phyloP scores from a whole-genome alignment of 2,888 invertebrate species.

The Zhuqinia jingwanae region DNA sequence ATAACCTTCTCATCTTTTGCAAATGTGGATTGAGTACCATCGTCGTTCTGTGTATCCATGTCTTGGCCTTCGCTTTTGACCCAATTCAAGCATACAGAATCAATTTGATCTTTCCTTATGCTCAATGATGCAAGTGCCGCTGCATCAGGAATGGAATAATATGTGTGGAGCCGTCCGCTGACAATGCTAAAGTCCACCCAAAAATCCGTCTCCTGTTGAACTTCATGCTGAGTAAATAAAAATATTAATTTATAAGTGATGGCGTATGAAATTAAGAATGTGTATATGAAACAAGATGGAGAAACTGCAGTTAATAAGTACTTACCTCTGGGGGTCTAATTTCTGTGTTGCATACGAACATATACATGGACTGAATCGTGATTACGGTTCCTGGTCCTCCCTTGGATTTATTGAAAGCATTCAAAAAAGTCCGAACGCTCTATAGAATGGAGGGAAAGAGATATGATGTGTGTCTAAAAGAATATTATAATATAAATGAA shows the following conservation, averaged over 20 bases:
- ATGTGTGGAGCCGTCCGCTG: constrained; percentile 59
- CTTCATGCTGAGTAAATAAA: constrained; percentile 1
- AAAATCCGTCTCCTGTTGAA: not conserved
- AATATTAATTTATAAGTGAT: too few species aligned
- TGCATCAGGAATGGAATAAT: constrained; percentile 36
- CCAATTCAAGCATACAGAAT: constrained; percentile 69
- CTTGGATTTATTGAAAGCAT: constrained; percentile 51
- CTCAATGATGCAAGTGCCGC: constrained; percentile 32
- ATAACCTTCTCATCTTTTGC: constrained; percentile 46
- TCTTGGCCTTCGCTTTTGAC: constrained; percentile 37
- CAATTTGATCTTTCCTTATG: constrained; percentile 56
- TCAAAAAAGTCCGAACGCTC: constrained; percentile 55
- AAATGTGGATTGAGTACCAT: constrained; percentile 32
- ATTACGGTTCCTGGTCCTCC: constrained; percentile 39
- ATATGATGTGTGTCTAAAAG: not conserved
- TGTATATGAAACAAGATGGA: too few species aligned
- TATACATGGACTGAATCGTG: constrained; percentile 37
- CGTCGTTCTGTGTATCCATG: not conserved
- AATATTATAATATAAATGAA: too few species aligned
- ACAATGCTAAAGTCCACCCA: constrained; percentile 68
- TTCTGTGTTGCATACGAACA: constrained; percentile 53
- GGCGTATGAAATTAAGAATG: too few species aligned
- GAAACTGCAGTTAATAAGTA: not conserved
- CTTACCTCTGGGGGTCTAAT: constrained; percentile 51
- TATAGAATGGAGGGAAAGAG: not conserved